phyloP scores from a whole-genome alignment of 2,113 vertebrate species.

The Laticauda laticaudata region DNA sequence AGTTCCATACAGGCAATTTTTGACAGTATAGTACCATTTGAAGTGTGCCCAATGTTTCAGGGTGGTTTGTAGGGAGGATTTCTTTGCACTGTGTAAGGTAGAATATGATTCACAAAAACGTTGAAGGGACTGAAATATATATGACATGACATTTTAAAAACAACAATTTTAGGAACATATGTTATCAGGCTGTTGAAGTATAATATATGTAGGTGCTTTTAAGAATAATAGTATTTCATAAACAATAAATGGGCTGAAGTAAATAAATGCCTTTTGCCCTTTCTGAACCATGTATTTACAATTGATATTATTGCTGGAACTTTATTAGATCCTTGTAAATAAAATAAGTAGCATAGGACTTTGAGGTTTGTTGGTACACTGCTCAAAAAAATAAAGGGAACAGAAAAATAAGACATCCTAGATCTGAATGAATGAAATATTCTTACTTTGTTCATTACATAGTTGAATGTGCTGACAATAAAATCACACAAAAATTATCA shows the following conservation, averaged over 20 bases:
- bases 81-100: not conserved
- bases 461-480: too few relatives aligned
- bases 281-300: not conserved
- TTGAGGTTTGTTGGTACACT: not conserved
- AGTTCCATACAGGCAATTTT: not conserved
- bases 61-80: not conserved
- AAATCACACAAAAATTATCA: too few relatives aligned
- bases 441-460: too few relatives aligned
- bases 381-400: too few relatives aligned
- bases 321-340: not conserved
- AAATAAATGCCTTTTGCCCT: not conserved
- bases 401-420: too few relatives aligned
- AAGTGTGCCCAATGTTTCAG: not conserved
- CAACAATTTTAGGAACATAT: not conserved
- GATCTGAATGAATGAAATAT: too few relatives aligned
- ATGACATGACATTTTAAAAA: not conserved
- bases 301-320: not conserved
- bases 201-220: not conserved
- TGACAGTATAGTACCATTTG: not conserved
- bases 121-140: not conserved
- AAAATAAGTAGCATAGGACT: not conserved
- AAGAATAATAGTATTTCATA: not conserved
- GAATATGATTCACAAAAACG: not conserved
- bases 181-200: not conserved
- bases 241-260: not conserved